Evolutionary conservation across 2,113 vertebrate genomes (phyloP).

Genomic region (Eptatretus burgeri): DNA sequence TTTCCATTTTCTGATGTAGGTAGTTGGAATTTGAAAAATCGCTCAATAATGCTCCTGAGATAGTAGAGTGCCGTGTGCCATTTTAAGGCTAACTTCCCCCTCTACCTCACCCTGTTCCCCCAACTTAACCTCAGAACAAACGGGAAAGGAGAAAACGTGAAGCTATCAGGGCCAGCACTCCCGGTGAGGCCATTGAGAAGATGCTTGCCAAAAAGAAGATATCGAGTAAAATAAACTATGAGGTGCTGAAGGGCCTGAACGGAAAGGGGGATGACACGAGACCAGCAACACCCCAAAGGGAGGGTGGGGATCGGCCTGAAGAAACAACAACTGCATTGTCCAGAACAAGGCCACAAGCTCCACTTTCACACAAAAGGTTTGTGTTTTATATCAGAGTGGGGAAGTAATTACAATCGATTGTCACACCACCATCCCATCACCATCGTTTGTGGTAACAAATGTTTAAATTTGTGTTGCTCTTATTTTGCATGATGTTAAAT

Average conservation of each 20-base stretch:
- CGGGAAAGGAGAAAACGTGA: slow-evolving; percentile 24
- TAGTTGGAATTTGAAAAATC: too few species aligned
- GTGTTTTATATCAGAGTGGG: neutral
- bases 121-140: slow-evolving; percentile 20
- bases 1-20: too few species aligned
- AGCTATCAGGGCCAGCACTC: slow-evolving; percentile 50
- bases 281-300: slow-evolving; percentile 11
- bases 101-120: too few species aligned
- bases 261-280: slow-evolving; percentile 23
- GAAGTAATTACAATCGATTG: slow-evolving; percentile 7
- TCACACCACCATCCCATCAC: neutral
- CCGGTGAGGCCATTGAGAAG: slow-evolving; percentile 80
- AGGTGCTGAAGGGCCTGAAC: slow-evolving; percentile 60
- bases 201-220: slow-evolving; percentile 89
- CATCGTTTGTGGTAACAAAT: slow-evolving; percentile 6
- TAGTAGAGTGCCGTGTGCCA: too few species aligned
- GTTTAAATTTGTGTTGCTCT: neutral
- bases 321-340: slow-evolving; percentile 10
- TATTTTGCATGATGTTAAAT: too few species aligned
- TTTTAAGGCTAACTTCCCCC: too few species aligned
- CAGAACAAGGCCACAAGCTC: slow-evolving; percentile 23
- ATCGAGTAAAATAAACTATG: slow-evolving; percentile 92
- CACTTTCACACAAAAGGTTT: slow-evolving; percentile 13
- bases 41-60: too few species aligned
- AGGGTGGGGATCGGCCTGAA: slow-evolving; percentile 14